Base-by-base conservation (phyloP, 2,113 vertebrate genomes). In the Dendrocopos noguchii region DNA sequence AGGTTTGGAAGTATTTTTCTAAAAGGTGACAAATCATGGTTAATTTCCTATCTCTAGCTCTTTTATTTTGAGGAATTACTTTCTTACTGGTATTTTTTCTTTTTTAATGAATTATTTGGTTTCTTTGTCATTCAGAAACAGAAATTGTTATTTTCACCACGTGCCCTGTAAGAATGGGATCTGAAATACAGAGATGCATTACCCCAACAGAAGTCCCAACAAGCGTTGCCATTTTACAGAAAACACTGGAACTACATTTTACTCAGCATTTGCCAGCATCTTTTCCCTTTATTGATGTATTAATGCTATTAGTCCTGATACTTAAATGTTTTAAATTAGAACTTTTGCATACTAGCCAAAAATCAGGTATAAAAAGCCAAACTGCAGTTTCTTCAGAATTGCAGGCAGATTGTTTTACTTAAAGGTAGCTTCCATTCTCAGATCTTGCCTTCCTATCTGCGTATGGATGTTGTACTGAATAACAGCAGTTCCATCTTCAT, bases 1-100 rank as follows among this genome's bases (percentile, higher is more conserved):
- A 64, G 29, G 59, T 95, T 97, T 96, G 88, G 66, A 70, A 59
- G 52, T 95, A 63, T 84, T 97, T 96, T 97, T 89, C 95, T 97
- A 93, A 88, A 81, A 94, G 80, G 74, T 93, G 88, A 65, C 80
- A 94, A 88, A 50, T 94, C 81, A 96, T 97, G 55, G 79, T 93
- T 97, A 55, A 97, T 83, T 95, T 81, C 65, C 87, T 82, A 25
- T 84, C 95, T 96, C 75, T 94, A 70, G 39, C 31, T 60, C 92
- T 94, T 46, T 72, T 96, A 31, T 80, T 95, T 95, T 86, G 88
- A 93, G 71, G 71, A 94, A 91, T 93, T 96, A 36, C 28, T 91
- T 60, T 87, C 47, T 52, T 78, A 44, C 17, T 87, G 46, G 71
- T 61, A 8, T 44, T 90, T 90, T 96, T 95, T 83, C 12, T 39